phyloP scores from a whole-genome alignment of 2,888 invertebrate genomes.

The Heliconius hortense region DNA sequence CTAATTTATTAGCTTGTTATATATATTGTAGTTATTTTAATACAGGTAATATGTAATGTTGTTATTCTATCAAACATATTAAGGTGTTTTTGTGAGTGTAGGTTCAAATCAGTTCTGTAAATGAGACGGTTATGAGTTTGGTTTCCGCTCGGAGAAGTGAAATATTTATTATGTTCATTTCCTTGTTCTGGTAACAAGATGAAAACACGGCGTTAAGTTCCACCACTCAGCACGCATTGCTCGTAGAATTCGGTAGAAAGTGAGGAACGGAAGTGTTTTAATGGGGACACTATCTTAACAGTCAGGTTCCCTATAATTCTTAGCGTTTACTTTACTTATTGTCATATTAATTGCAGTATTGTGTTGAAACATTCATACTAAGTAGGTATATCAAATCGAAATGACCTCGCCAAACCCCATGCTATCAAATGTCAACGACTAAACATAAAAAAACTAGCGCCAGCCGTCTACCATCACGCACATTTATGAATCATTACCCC shows the following conservation, averaged over 20 bases:
- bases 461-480: slow-evolving; percentile 8
- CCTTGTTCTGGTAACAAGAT: neutral
- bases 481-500: slow-evolving; percentile 16
- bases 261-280: neutral
- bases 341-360: neutral
- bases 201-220: neutral
- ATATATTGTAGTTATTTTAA: no score
- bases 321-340: no score
- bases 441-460: neutral
- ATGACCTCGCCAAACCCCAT: neutral
- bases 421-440: neutral
- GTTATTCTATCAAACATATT: neutral
- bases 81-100: neutral
- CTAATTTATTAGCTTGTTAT: no score
- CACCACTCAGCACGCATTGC: neutral
- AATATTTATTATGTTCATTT: neutral
- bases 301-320: neutral
- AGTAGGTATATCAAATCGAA: neutral
- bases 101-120: no score
- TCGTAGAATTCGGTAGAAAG: neutral
- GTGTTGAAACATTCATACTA: neutral
- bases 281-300: neutral
- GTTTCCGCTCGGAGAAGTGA: no score
- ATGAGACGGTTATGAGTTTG: no score
- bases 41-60: neutral